phyloP scores from a whole-genome alignment of 1,140 invertebrate species.

The Bilobella aurantiaca region DNA sequence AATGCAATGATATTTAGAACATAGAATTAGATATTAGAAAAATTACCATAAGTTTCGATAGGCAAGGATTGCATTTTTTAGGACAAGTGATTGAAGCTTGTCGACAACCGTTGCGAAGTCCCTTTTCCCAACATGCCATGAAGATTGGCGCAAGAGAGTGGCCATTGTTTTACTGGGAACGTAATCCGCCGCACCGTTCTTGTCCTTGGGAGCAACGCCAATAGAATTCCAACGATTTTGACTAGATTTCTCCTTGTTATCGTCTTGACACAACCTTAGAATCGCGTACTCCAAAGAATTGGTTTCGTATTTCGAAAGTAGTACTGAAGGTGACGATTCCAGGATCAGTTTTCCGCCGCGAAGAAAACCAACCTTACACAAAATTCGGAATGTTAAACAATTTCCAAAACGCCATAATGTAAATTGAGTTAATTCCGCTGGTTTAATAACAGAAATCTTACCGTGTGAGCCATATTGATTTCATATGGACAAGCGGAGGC shows the following conservation, averaged over 20 bases:
- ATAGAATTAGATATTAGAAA: not conserved
- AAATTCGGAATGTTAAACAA: not conserved
- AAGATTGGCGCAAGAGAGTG: not conserved
- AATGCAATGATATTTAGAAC: not conserved
- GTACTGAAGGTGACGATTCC: slow-evolving; percentile 73
- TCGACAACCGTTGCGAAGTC: not conserved
- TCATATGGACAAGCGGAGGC: not conserved
- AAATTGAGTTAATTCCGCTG: too few species aligned
- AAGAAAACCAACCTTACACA: slow-evolving; percentile 76
- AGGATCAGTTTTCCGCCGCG: slow-evolving; percentile 75
- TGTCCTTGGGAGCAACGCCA: not conserved
- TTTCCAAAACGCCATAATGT: too few species aligned
- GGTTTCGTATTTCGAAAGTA: slow-evolving; percentile 69
- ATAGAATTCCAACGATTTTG: not conserved
- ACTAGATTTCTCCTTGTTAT: slow-evolving; percentile 21
- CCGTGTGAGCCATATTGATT: not conserved
- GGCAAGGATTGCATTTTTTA: not conserved
- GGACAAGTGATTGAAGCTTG: not conserved
- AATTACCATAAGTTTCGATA: not conserved
- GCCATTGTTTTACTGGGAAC: not conserved
- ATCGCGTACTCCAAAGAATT: slow-evolving; percentile 83
- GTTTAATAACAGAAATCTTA: not conserved
- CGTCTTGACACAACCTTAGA: slow-evolving; percentile 68
- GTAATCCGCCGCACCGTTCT: not conserved
- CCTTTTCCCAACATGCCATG: not conserved